These are phyloP conservation scores for Phoenicopterus ruber DNA, from an alignment of 2,113 vertebrate genomes.

Conservation along the genomic window DNA sequence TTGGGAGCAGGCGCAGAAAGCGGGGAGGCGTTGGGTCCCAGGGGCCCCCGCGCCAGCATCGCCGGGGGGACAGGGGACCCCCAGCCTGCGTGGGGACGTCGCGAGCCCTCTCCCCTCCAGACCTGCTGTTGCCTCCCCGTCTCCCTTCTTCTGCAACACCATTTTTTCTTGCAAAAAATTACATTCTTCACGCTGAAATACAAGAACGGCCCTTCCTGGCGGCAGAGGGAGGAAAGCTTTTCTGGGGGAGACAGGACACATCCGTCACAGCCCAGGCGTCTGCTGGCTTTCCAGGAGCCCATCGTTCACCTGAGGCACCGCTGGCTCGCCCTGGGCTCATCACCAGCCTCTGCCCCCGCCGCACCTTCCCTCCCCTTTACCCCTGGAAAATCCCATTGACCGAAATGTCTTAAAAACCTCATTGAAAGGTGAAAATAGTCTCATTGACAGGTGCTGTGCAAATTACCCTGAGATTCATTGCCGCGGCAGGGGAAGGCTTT, in stretches of 20 bases:
- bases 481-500: not conserved
- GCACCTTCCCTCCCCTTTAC: not conserved
- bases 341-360: accelerated
- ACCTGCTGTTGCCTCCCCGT: accelerated
- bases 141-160: not conserved
- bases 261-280: not conserved
- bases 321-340: not conserved
- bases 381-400: not conserved
- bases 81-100: accelerated
- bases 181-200: not conserved
- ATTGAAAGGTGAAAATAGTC: not conserved
- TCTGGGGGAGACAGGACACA: not conserved
- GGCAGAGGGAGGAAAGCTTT: not conserved
- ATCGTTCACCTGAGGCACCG: accelerated
- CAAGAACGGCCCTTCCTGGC: not conserved
- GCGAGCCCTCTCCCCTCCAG: not conserved
- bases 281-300: not conserved
- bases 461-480: not conserved
- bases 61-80: accelerated
- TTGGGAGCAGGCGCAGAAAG: not conserved
- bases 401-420: not conserved
- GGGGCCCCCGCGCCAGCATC: not conserved
- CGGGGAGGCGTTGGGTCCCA: accelerated
- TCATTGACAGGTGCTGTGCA: not conserved
- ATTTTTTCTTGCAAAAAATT: not conserved